Conservation (phyloP, 53 echinoderm and acorn worm species). For the Crossaster papposus region DNA sequence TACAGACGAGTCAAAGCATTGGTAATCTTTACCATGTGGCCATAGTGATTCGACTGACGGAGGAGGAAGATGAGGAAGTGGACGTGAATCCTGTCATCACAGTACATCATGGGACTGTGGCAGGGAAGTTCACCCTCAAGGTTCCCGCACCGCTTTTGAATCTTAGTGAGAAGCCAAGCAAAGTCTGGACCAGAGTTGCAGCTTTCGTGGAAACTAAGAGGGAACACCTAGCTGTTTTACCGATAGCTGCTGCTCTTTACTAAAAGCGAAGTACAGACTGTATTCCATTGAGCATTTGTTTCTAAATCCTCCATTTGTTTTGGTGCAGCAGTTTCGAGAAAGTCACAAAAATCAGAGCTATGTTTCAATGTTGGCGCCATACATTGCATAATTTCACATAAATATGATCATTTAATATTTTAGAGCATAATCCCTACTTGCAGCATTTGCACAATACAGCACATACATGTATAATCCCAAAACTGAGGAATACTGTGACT, state of each 20-base stretch:
- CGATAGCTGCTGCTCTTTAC: too few relatives aligned
- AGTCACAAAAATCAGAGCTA: too few relatives aligned
- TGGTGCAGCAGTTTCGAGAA: too few relatives aligned
- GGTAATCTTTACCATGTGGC: conserved; percentile 30
- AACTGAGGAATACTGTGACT: too few relatives aligned
- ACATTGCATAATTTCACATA: too few relatives aligned
- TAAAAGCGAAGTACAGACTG: too few relatives aligned
- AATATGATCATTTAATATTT: not conserved
- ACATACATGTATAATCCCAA: too few relatives aligned
- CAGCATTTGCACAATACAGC: too few relatives aligned
- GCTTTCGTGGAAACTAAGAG: conserved; percentile 23
- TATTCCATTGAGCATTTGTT: not conserved
- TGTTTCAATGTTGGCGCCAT: too few relatives aligned
- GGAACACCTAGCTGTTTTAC: too few relatives aligned
- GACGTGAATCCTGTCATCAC: conserved; percentile 7
- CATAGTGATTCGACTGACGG: conserved; percentile 33
- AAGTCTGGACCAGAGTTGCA: conserved; percentile 40
- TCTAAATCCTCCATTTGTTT: not conserved
- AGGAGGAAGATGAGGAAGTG: conserved; percentile 5
- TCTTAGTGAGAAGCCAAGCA: conserved; percentile 22
- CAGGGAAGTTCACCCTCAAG: conserved; percentile 18
- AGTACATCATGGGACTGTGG: conserved; percentile 12
- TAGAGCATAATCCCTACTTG: not conserved
- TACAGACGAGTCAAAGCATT: conserved; percentile 31
- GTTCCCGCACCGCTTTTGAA: conserved; percentile 10